These are phyloP conservation scores for Astropecten irregularis DNA, from an alignment of 53 echinoderm and acorn worm species.

Conservation along the genomic window DNA sequence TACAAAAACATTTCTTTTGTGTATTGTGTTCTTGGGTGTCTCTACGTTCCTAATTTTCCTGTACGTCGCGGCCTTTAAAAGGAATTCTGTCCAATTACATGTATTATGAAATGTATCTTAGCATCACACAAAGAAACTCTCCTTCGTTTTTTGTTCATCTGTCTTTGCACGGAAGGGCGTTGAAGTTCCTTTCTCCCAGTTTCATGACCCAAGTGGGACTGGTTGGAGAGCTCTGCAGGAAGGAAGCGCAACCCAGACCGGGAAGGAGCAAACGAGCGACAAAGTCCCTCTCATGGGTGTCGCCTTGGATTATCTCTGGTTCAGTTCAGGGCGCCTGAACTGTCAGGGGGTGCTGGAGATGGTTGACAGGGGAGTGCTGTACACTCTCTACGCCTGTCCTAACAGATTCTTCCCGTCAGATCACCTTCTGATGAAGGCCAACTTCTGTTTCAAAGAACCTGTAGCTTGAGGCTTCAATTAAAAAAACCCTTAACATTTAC, in stretches of 20 bases:
- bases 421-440: constrained; percentile 69
- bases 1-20: too few species aligned
- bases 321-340: constrained; percentile 41
- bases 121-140: too few species aligned
- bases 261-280: neutral
- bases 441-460: constrained; percentile 27
- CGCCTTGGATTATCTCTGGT: constrained; percentile 89
- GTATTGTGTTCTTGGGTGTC: too few species aligned
- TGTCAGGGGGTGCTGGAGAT: constrained; percentile 61
- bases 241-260: too few species aligned
- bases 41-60: too few species aligned
- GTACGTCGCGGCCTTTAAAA: too few species aligned
- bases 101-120: neutral
- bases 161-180: neutral
- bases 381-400: constrained; percentile 68
- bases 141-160: too few species aligned
- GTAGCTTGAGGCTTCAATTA: too few species aligned
- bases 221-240: constrained; percentile 2
- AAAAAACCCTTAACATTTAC: too few species aligned
- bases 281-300: too few species aligned
- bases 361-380: constrained; percentile 55
- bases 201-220: constrained; percentile 7
- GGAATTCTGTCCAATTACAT: neutral
- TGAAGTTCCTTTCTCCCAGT: constrained; percentile 41
- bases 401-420: constrained; percentile 82